Evolutionary conservation across 2,113 vertebrate genomes (phyloP).

Genomic region (Tyrannus savana): DNA sequence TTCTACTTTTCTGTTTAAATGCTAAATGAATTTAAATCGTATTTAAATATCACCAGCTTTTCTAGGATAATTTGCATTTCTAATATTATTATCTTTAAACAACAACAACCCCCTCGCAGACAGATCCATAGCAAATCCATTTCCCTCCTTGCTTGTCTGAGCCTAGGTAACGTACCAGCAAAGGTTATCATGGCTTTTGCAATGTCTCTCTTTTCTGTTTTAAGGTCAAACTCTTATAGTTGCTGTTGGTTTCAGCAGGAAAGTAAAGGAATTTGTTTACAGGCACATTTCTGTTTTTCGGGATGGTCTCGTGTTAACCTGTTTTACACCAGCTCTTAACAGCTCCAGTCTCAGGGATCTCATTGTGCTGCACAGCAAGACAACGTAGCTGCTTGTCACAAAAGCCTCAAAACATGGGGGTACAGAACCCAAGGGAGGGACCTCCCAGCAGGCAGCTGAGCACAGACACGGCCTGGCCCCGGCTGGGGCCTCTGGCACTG

Average conservation of each 20-base stretch:
- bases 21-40: slow-evolving; percentile 52
- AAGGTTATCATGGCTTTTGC: neutral
- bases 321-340: neutral
- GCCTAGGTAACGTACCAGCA: neutral
- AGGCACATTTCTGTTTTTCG: neutral
- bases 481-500: neutral
- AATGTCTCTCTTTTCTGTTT: neutral
- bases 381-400: neutral
- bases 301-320: neutral
- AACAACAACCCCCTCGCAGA: neutral
- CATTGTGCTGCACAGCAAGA: neutral
- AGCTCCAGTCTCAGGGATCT: neutral
- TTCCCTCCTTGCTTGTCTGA: neutral
- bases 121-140: neutral
- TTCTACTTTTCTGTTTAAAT: slow-evolving; percentile 50
- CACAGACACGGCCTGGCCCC: fast-evolving
- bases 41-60: slow-evolving; percentile 58
- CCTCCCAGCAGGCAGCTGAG: neutral
- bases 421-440: neutral
- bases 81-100: slow-evolving; percentile 8
- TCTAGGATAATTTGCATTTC: slow-evolving; percentile 35
- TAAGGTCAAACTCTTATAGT: neutral
- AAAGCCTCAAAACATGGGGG: neutral
- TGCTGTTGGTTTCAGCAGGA: neutral
- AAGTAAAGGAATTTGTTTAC: neutral